A percentile compares a stretch with the other conserved stretches of the same genome.
Conservation (phyloP, 2,113 vertebrate genomes). For the Saguinus midas region DNA sequence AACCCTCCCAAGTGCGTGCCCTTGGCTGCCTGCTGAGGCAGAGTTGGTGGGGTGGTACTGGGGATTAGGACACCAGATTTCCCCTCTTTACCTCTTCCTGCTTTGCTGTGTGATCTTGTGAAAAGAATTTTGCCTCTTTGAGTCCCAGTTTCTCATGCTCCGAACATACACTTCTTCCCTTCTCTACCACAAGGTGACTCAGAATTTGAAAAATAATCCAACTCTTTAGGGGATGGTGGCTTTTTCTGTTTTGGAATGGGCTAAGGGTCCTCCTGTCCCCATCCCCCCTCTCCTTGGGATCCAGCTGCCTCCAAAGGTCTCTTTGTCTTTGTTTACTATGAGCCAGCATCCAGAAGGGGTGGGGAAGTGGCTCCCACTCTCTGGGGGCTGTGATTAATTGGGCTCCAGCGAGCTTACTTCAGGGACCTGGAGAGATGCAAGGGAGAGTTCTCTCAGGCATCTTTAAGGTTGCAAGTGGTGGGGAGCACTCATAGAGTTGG, state of each 20-base stretch:
- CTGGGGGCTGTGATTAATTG: slow-evolving; percentile 54
- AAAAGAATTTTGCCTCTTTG: not conserved
- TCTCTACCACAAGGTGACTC: not conserved
- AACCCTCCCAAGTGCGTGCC: not conserved
- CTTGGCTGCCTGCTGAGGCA: not conserved
- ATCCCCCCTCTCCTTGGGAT: not conserved
- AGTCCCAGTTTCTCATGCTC: not conserved
- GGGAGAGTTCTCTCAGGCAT: not conserved
- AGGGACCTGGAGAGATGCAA: not conserved
- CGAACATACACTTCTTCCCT: not conserved
- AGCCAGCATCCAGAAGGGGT: not conserved
- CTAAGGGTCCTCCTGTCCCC: not conserved
- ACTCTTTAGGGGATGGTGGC: not conserved
- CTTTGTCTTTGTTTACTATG: slow-evolving; percentile 37
- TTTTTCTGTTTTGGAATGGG: not conserved
- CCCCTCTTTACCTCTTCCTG: too few species aligned
- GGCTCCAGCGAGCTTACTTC: slow-evolving; percentile 12
- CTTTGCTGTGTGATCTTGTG: not conserved
- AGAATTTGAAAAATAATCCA: not conserved
- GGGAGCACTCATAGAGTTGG: not conserved
- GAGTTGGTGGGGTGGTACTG: rapidly evolving
- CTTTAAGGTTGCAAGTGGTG: not conserved
- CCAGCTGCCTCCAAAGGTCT: not conserved
- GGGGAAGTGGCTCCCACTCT: not conserved
- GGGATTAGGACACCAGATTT: not conserved